Base-by-base conservation (phyloP, 1,140 invertebrate genomes). In the Drosophila bipectinata region DNA sequence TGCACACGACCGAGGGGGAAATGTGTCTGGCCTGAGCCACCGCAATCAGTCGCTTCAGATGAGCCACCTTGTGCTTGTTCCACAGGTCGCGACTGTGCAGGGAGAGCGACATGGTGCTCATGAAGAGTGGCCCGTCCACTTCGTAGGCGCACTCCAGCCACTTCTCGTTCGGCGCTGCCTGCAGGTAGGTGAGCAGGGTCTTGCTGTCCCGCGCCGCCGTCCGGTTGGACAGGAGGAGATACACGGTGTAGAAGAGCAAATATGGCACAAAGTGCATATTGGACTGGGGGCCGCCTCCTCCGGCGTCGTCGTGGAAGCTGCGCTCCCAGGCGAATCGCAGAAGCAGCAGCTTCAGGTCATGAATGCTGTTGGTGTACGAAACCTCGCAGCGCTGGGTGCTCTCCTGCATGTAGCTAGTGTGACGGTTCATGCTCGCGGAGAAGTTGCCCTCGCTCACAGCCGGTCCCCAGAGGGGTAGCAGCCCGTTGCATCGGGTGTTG, bases 181-280 rank as follows among this genome's bases (percentile, higher is more conserved):
- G 95, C 51, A 97, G 85, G 81, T 96, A 97, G 52, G 92, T 93
- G 3, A 93, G 92, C 15, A 97, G 90, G 61, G 94, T 94, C 85
- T 95, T 95, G 63, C 96, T 95, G 92, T 98, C 97, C 72, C 96
- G 93, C 4, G 93, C 61, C 5, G 83, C 85, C 1, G 88, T 89
- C 7, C 91, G 87, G 1, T 84, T 90, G 6, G 91, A 92, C 26
- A 92, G 76, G 32, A 92, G 57, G 48, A 99, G 97, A 92, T 99
- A 99, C 2, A 99, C 95, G 15, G 97, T 96, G 94, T 98, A 98
- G 91, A 99, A 98, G 58, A 98, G 94, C 30, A 99, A 93, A 92
- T 99, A 99, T 18, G 98, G 98, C 57, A 99, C 94, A 74, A 99
- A 95, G 92, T 99, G 97, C 95, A 99, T 97, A 92, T 99, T 99